Evolutionary conservation across 2,797 vertebrate species (phyloP).

Genomic region (Propithecus deckenii): DNA sequence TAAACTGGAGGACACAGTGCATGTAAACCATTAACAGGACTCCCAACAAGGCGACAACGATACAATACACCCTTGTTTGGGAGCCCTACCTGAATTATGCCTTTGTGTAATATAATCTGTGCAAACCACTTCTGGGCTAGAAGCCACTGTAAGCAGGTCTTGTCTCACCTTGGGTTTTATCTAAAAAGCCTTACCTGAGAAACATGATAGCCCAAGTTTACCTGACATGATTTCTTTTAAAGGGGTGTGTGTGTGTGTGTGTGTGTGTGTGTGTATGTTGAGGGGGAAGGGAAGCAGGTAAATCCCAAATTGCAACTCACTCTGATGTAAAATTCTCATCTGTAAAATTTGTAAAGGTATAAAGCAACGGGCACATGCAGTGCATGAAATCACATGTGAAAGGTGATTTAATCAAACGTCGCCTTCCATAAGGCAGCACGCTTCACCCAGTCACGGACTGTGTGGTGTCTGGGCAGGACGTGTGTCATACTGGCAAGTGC

Average conservation of each 20-base stretch:
- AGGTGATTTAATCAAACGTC: not conserved
- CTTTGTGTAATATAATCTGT: slow-evolving; percentile 84
- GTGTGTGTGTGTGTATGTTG: not conserved
- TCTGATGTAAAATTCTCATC: not conserved
- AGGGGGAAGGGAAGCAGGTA: not conserved
- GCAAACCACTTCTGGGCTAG: slow-evolving; percentile 80
- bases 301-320: not conserved
- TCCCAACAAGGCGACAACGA: slow-evolving; percentile 67
- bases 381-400: not conserved
- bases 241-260: not conserved
- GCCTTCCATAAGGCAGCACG: not conserved
- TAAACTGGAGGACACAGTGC: slow-evolving; percentile 48
- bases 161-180: slow-evolving; percentile 76
- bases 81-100: slow-evolving; percentile 79
- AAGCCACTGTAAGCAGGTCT: slow-evolving; percentile 80
- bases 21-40: slow-evolving; percentile 77
- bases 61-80: slow-evolving; percentile 74
- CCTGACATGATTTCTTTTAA: slow-evolving; percentile 42
- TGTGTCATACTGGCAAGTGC: not conserved
- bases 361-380: not conserved
- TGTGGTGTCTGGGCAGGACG: not conserved
- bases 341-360: not conserved
- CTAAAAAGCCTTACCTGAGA: slow-evolving; percentile 77
- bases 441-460: not conserved
- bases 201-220: slow-evolving; percentile 69